phyloP scores from a whole-genome alignment of 2,113 vertebrate species.

The Balaenoptera acutorostrata region DNA sequence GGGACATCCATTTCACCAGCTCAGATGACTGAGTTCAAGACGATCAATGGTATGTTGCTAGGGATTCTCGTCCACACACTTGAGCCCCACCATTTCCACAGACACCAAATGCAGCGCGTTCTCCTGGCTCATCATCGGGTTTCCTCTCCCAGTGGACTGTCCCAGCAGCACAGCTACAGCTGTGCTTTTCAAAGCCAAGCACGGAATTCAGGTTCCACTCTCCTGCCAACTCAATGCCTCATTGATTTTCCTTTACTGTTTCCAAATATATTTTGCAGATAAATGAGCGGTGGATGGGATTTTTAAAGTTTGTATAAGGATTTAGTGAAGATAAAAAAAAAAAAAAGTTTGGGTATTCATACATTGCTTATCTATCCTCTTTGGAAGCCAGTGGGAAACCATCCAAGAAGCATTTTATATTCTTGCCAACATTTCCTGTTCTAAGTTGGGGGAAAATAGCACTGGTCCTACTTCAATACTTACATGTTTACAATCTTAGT shows the following conservation, averaged over 20 bases:
- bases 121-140: neutral
- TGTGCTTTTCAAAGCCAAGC: neutral
- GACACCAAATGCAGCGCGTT: neutral
- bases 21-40: neutral
- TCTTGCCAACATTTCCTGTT: constrained; percentile 43
- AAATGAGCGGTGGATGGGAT: constrained; percentile 25
- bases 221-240: constrained; percentile 7
- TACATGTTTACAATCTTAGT: neutral
- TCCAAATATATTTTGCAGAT: constrained; percentile 51
- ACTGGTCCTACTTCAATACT: neutral
- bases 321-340: constrained; percentile 30
- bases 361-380: constrained; percentile 42
- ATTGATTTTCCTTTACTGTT: constrained; percentile 47
- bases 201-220: neutral
- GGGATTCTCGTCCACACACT: neutral
- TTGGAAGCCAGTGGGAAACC: constrained; percentile 36
- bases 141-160: neutral
- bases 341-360: constrained; percentile 38
- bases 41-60: neutral
- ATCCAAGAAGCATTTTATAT: constrained; percentile 26
- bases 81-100: neutral
- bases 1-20: neutral
- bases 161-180: neutral
- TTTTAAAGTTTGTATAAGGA: constrained; percentile 46
- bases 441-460: constrained; percentile 44